Base-by-base conservation (phyloP, 2,888 invertebrate species). In the Melanotus villosus region DNA sequence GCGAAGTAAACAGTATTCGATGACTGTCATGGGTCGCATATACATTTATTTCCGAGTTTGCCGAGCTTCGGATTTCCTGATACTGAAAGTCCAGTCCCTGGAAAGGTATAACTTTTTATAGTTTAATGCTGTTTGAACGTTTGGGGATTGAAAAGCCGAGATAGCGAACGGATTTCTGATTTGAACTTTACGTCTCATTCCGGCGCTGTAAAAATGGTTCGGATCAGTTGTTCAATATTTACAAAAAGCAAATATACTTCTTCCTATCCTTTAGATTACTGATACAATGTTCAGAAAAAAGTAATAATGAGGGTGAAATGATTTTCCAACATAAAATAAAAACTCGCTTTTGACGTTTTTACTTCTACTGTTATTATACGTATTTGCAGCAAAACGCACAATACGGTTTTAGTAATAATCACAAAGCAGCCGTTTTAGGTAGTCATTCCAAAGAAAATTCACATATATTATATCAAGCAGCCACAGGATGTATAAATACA, bases 51-150 rank as follows among this genome's bases (percentile, higher is more conserved):
- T 43, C 23, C 50, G 59, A 69, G 65, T 65, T 69, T 65, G 19
- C 58, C 19, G 34, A 47, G 50, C 18, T 57, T 68, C 50, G 64
- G 45, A 64, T 68, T 68, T 68, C 58, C 58, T 41, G 68, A 41
- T 64, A 68, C 63, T 64, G 38, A n/a, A 68, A 68, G 68, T 69
- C 65, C 69, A 60, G 59, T 69, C 69, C 69, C 71, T 47, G 47
- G 65, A 43, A 68, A 59, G 71, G 70, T 71, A 74, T 74, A 73
- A 73, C 74, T 73, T 74, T 74, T 74, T 74, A 74, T 70, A 73
- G 72, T 74, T 74, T 72, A 74, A 74, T 70, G 66, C 66, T 73
- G 74, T 70, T 73, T 74, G 70, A 65, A 70, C 70, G 65, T 71
- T 68, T 68, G 58, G 68, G 65, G 52, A 65, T 69, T 54, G 59